Evolutionary conservation across 1,140 invertebrate genomes (phyloP), one percentile per base, ranked within the genome.

Genomic region (Riptortus pedestris): DNA sequence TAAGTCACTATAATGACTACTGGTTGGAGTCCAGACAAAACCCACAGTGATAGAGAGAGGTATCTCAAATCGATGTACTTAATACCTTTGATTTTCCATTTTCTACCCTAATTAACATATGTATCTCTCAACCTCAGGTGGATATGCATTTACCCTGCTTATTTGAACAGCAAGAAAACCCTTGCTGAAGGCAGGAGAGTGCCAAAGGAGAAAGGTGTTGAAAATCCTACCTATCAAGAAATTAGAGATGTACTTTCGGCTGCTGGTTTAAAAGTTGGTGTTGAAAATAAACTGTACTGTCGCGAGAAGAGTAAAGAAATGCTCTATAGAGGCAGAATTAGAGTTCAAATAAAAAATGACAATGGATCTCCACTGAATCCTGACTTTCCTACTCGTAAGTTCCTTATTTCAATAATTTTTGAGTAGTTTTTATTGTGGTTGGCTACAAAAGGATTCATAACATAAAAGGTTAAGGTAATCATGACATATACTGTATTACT

Each of bases 81-180:
- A n/a, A n/a, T n/a, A n/a, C n/a, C n/a, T n/a, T n/a, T n/a, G n/a
- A n/a, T n/a, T n/a, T n/a, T n/a, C n/a, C n/a, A n/a, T n/a, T n/a
- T n/a, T n/a, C n/a, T n/a, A n/a, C n/a, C n/a, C n/a, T n/a, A n/a
- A n/a, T n/a, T n/a, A 38, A 38, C 31, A 7, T 14, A 38, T 38
- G 5, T 38, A 5, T 7, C 31, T 14, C 14, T 38, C 5, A 5
- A 7, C 14, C 14, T 38, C 31, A 93, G 94, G 71, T 98, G 95
- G 95, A 83, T 97, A 62, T 95, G 91, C 70, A 88, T 99, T 63
- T 98, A 98, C 77, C 96, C 96, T 45, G 85, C 91, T 0, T 98
- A 98, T 70, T 79, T 98, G 22, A 98, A 98, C 72, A 93, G 85
- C 67, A 96, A 93, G 71, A 96, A 92, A 75, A 92, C 91, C 0